Base-by-base conservation (phyloP, 2,113 vertebrate species). In the Larimichthys crocea region DNA sequence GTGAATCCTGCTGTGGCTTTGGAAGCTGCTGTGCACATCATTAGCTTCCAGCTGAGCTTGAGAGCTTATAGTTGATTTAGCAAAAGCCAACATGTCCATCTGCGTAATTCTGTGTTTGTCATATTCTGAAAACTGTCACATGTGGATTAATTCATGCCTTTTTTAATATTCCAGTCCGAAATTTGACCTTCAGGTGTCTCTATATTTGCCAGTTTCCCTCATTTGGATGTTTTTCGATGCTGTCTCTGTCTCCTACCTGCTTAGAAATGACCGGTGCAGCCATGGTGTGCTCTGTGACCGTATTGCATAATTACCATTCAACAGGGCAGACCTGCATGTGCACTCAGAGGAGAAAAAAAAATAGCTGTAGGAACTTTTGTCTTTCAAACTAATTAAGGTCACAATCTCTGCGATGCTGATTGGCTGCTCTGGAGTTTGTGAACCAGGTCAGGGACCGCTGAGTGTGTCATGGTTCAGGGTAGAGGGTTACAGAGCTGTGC, bases 391-490 rank as follows among this genome's bases (percentile, higher is more conserved):
- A 88, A 93, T 92, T 87, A 91, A 90, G 91, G 89, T 93, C 92
- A 85, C 80, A 80, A 85, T 89, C 83, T 88, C 71, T 90, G 74
- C 31, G 11, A 85, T 17, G 79, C 59, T 57, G 86, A 93, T 92
- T 94, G 91, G 92, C 83, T 94, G 90, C 60, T 53, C 12, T 56
- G 50, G 80, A 50, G 75, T 65, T 89, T 89, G 75, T 84, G 90
- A 92, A 93, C 81, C 90, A 92, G 92, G 92, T 91, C 93, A 89
- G 76, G 82, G 89, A 81, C 74, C 76, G 19, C 68, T 29, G 87
- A 80, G 88, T 68, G 73, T 91, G 91, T 87, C 89, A 91, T 17
- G 76, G 90, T 83, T 86, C 80, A 90, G 84, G 80, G 79, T 80
- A 72, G 71, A 89, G 83, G 86, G 91, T 90, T 87, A 84, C 73